Base-by-base conservation (phyloP, 2,113 vertebrate genomes). In the Phalacrocorax brasilianus region DNA sequence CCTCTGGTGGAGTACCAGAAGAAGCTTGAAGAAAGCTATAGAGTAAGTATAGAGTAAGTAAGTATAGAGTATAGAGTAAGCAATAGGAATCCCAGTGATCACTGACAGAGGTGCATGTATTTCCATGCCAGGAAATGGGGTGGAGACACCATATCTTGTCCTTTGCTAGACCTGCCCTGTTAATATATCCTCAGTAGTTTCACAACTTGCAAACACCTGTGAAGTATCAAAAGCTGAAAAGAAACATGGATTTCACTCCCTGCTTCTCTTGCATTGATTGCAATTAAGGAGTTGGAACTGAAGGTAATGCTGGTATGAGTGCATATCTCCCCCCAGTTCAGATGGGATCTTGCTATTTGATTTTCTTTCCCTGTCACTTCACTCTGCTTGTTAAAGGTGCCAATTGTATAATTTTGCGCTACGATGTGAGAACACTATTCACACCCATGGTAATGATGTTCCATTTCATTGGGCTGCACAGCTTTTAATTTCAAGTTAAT, bases 401-500 rank as follows among this genome's bases (percentile, higher is more conserved):
- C 85, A 66, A 63, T 87, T 81, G 73, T 95, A 68, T 68, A 70
- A 95, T 93, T 85, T 71, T 74, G 65, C 18, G 47, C 78, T 78
- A 63, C 11, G 4, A 93, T 63, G 58, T 93, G 82, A 96, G 95
- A 70, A 92, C 52, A 42, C 53, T 14, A 8, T 68, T 94, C 73
- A 77, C 77, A 61, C 81, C 52, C 50, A 30, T 91, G 73, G 65
- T 77, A 77, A 93, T 35, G 28, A 81, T 73, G 82, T 78, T 91
- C 66, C 50, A 63, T 96, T 96, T 95, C 85, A 67, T 85, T 86
- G 72, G 94, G 85, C 85, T 91, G 59, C 66, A 78, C 38, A 66
- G 65, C 85, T 97, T 97, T 97, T 97, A 96, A 96, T 95, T 97
- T 97, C 91, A 83, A 92, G 96, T 98, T 96, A 97, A 97, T 96